Evolutionary conservation across 2,888 invertebrate species (phyloP).

Genomic region (Drosophila barbarae): DNA sequence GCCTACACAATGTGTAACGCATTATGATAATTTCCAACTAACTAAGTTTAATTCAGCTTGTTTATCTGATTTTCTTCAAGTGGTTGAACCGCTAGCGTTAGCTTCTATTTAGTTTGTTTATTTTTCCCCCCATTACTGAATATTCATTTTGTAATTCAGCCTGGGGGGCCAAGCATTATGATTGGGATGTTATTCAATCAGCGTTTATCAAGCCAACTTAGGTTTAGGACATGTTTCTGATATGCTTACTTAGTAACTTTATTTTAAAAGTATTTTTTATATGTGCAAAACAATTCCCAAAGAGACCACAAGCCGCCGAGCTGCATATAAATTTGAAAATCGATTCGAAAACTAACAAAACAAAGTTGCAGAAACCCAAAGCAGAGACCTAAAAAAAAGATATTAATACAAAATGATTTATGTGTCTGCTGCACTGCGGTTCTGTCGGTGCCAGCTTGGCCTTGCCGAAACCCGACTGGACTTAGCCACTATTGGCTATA

Average conservation of each 20-base stretch:
- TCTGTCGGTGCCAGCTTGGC: conserved; percentile 15
- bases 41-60: conserved; percentile 59
- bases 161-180: conserved; percentile 26
- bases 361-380: conserved; percentile 57
- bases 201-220: conserved; percentile 13
- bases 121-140: conserved; percentile 37
- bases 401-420: conserved; percentile 70
- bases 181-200: conserved; percentile 43
- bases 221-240: not conserved
- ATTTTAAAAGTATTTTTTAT: not conserved
- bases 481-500: conserved; percentile 40
- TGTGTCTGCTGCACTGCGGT: conserved; percentile 58
- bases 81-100: conserved; percentile 41
- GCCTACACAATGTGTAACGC: conserved; percentile 64
- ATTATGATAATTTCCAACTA: conserved; percentile 50
- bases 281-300: not conserved
- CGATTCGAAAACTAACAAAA: conserved; percentile 66
- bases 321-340: conserved; percentile 48
- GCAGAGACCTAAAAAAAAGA: conserved; percentile 40
- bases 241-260: not conserved
- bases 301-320: not conserved
- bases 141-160: conserved; percentile 45
- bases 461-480: conserved; percentile 1
- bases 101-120: conserved; percentile 21
- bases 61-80: conserved; percentile 66